phyloP scores from a whole-genome alignment of 2,888 invertebrate genomes.

The Thumatha senex region DNA sequence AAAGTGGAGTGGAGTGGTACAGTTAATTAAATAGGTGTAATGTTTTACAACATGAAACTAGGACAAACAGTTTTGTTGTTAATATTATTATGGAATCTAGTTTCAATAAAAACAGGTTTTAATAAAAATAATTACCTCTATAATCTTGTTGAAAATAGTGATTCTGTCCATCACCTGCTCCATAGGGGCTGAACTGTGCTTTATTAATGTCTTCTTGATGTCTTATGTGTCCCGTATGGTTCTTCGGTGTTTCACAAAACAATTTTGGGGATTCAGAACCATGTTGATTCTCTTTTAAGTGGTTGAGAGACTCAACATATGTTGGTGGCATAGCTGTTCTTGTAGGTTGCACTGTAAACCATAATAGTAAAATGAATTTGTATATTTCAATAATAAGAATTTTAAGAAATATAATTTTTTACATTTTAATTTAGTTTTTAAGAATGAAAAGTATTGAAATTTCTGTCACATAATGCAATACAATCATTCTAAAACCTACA shows the following conservation, averaged over 20 bases:
- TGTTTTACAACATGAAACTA: too few species aligned
- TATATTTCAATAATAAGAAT: too few species aligned
- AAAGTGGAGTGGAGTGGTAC: too few species aligned
- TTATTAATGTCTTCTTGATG: constrained; percentile 62
- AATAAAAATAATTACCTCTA: constrained; percentile 51
- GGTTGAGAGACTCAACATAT: constrained; percentile 71
- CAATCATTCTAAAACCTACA: too few species aligned
- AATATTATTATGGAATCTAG: too few species aligned
- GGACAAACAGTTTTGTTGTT: too few species aligned
- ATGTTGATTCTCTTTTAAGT: constrained; percentile 65
- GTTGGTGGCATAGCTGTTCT: constrained; percentile 67
- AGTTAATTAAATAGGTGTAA: too few species aligned
- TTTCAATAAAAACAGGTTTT: too few species aligned
- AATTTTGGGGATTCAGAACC: constrained; percentile 61
- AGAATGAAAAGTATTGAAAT: too few species aligned
- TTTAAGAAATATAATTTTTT: too few species aligned
- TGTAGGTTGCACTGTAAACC: constrained; percentile 47
- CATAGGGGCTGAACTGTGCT: constrained; percentile 63
- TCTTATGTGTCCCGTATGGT: constrained; percentile 50
- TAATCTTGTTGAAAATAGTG: constrained; percentile 67
- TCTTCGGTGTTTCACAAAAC: constrained; percentile 69
- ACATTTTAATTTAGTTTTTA: too few species aligned
- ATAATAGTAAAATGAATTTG: neutral
- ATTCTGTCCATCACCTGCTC: constrained; percentile 75
- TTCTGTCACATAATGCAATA: too few species aligned